Evolutionary conservation across 2,113 vertebrate genomes (phyloP).

Genomic region (Sisor rabdophorus): DNA sequence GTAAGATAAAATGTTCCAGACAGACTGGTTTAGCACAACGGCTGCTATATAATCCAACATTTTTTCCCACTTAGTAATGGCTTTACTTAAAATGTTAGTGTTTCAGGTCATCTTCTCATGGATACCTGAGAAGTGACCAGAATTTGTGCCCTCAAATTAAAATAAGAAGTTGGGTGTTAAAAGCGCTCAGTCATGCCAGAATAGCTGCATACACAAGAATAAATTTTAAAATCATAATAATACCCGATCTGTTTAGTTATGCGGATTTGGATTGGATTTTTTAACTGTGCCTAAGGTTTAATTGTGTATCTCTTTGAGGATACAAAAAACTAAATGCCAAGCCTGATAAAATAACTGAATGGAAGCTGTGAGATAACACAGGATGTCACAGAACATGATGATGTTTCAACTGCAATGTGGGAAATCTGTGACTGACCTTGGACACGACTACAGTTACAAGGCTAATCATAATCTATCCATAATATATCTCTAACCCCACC

Average conservation of each 20-base stretch:
- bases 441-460: constrained; percentile 30
- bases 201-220: background rate
- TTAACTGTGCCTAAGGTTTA: background rate
- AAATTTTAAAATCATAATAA: too few relatives aligned
- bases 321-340: constrained; percentile 29
- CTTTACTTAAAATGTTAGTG: constrained; percentile 16
- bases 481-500: background rate
- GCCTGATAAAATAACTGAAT: constrained; percentile 18
- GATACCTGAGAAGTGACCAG: background rate
- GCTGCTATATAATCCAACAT: constrained; percentile 7
- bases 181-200: background rate
- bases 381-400: constrained; percentile 30
- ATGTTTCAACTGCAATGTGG: constrained; percentile 38
- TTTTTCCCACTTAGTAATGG: constrained; percentile 8
- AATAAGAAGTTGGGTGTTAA: background rate
- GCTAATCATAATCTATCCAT: constrained; percentile 11
- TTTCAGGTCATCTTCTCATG: constrained; percentile 21
- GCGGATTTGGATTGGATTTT: constrained; percentile 6
- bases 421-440: constrained; percentile 27
- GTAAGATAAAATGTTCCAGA: constrained; percentile 2
- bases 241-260: constrained; percentile 12
- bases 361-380: constrained; percentile 26
- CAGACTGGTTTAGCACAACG: constrained; percentile 31
- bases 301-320: constrained; percentile 11
- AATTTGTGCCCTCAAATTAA: background rate